Conservation (phyloP, 2,888 invertebrate genomes). For the Epirrita christyi region DNA sequence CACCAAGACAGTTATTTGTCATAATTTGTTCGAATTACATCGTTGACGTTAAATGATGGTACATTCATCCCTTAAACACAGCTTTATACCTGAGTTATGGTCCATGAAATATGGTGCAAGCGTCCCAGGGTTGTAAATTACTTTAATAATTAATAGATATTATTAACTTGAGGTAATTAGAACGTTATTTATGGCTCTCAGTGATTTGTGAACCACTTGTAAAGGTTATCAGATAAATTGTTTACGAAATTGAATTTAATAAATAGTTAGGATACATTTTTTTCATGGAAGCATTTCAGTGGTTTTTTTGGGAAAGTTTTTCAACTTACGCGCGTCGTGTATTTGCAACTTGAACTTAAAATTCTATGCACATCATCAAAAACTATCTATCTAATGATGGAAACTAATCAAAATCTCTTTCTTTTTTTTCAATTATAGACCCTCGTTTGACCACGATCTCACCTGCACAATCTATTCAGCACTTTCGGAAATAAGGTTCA, state of each 20-base stretch:
- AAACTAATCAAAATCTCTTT: no score
- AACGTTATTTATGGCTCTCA: not conserved
- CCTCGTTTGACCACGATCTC: no score
- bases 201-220: not conserved
- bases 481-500: no score
- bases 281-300: no score
- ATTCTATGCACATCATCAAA: no score
- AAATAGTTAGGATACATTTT: no score
- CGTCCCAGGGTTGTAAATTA: constrained; percentile 9
- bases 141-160: constrained; percentile 5
- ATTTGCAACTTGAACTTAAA: no score
- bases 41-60: constrained; percentile 36
- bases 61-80: constrained; percentile 26
- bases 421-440: no score
- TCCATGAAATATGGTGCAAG: constrained; percentile 17
- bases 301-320: no score
- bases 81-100: constrained; percentile 22
- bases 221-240: constrained; percentile 7
- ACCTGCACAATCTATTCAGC: no score
- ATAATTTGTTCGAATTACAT: constrained; percentile 6
- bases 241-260: not conserved
- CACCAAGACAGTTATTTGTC: not conserved
- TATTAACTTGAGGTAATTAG: constrained; percentile 11
- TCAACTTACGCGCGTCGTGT: no score
- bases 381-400: no score